Evolutionary conservation across 2,113 vertebrate species (phyloP), one percentile per base, ranked within the genome.

Genomic region (Colaptes auratus): DNA sequence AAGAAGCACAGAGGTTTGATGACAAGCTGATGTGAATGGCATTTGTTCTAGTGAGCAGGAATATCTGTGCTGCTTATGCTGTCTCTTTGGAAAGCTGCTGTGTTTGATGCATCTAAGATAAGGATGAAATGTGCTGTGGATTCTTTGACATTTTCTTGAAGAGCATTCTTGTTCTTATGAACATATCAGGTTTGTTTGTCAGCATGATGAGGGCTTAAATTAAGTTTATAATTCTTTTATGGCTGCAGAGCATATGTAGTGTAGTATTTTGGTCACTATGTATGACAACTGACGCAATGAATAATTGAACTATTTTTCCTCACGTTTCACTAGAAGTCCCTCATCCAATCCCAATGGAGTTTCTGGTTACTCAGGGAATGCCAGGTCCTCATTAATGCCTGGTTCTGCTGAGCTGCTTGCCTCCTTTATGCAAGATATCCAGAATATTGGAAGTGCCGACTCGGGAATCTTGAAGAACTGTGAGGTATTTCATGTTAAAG

Each of bases 391-490:
- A 31, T 97, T 98, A 96, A 98, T 97, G 92, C 98, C 98, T 66
- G 98, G 97, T 25, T 97, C 98, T 88, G 95, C 98, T 24, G 98
- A 98, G 96, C 98, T 98, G 21, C 96, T 99, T 12, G 81, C 98
- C 72, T 98, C 98, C 73, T 97, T 99, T 93, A 97, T 98, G 92
- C 98, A 98, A 96, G 98, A 99, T 93, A 98, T 98, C 89, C 98
- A 98, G 96, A 98, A 89, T 92, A 95, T 93, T 39, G 98, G 98
- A 33, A 97, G 97, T 93, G 97, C 98, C 16, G 98, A 99, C 96
- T 98, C 96, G 0, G 98, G 99, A 96, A 96, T 98, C 81, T 98
- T 98, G 98, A 99, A 98, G 96, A 98, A 96, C 87, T 99, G 98
- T 73, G 99, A 99, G 99, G 99, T 99, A 97, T 73, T 80, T 91